Evolutionary conservation across 2,797 vertebrate genomes (phyloP).

Genomic region (Acanthis flammea): DNA sequence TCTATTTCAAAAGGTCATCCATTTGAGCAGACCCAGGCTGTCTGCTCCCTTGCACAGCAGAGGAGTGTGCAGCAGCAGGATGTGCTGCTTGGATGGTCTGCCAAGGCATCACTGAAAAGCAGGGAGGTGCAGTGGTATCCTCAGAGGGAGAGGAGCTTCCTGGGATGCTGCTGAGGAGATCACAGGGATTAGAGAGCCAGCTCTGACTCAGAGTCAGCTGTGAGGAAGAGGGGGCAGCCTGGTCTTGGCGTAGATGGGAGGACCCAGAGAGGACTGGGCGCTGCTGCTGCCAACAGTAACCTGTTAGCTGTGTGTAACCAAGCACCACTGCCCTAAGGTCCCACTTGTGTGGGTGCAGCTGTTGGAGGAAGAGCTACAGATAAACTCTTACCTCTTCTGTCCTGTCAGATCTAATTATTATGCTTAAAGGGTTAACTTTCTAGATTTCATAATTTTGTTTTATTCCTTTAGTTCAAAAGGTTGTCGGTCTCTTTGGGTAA

Average conservation of each 20-base stretch:
- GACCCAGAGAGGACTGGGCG: too few species aligned
- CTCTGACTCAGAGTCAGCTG: rapidly evolving
- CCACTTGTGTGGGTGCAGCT: not conserved
- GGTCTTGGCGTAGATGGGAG: not conserved
- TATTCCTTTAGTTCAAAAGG: not conserved
- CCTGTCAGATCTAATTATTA: not conserved
- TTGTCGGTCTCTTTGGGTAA: not conserved
- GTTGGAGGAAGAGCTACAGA: not conserved
- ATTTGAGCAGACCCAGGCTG: not conserved
- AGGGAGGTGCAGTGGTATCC: not conserved
- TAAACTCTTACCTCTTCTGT: not conserved
- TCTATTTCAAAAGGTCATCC: not conserved
- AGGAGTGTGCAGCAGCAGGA: not conserved
- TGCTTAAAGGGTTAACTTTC: not conserved
- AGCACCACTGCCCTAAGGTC: rapidly evolving
- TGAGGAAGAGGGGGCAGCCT: not conserved
- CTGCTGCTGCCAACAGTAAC: not conserved
- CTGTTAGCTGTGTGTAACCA: not conserved
- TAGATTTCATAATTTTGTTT: not conserved
- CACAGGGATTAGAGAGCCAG: not conserved
- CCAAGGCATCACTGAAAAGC: not conserved
- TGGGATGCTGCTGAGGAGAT: not conserved
- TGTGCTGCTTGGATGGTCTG: not conserved
- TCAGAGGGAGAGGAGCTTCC: not conserved
- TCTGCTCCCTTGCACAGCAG: not conserved